Evolutionary conservation across 2,113 vertebrate species (phyloP).

Genomic region (Muntiacus muntjak): DNA sequence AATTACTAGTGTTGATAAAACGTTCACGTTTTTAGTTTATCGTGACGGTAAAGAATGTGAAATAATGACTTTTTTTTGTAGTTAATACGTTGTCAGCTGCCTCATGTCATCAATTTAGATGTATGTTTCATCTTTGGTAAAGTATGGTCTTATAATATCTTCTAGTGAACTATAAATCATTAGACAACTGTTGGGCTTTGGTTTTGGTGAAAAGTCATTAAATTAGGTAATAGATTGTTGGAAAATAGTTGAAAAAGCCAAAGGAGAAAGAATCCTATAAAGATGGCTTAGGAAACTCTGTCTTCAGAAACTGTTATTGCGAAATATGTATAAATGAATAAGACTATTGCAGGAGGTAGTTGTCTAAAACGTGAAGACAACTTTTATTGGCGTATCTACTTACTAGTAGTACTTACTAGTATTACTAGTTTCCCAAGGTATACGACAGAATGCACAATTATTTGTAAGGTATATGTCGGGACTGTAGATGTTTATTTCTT

Average conservation of each 20-base stretch:
- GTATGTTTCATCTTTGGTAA: neutral
- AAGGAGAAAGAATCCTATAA: neutral
- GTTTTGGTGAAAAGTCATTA: neutral
- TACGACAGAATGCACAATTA: neutral
- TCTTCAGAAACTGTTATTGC: neutral
- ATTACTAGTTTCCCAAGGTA: neutral
- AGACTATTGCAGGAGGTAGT: neutral
- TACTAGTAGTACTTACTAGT: neutral
- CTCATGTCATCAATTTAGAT: neutral
- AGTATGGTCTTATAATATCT: neutral
- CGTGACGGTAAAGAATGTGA: neutral
- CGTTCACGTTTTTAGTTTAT: neutral
- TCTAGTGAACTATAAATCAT: neutral
- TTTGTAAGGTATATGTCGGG: neutral
- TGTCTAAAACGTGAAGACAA: neutral
- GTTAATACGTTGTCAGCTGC: neutral
- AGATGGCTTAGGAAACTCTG: neutral
- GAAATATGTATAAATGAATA: neutral
- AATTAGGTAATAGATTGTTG: neutral
- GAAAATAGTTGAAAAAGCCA: neutral
- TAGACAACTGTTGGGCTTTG: neutral
- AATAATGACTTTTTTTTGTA: slow-evolving; percentile 29
- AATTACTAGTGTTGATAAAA: neutral
- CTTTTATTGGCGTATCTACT: neutral
- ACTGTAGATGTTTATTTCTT: neutral